Base-by-base conservation (phyloP, 2,888 invertebrate species). In the Chrysolina haemoptera region DNA sequence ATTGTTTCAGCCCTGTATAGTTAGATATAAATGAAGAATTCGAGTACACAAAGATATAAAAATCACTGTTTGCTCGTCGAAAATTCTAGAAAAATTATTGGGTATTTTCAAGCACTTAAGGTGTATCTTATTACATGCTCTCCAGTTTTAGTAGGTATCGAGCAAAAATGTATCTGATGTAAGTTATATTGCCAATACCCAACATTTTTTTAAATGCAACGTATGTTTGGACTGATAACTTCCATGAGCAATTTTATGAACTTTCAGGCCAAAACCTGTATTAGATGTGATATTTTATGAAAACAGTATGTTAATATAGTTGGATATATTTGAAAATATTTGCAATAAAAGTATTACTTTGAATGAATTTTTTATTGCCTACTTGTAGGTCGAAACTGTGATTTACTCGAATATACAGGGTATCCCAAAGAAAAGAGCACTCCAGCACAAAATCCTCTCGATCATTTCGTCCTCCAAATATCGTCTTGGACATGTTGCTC, bases 271-370 rank as follows among this genome's bases (percentile, higher is more conserved):
- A 14, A 18, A 53, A 27, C 67, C 67, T 67, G 35, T 67, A 4
- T 67, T 67, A 67, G 67, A 67, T 67, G 67, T 67, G 67, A 67
- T 67, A 67, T 67, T 27, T 59, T 59, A n/a, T n/a, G 35, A 16
- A 27, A 14, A 27, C 2, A 27, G 27, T 27, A 53, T 14, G 27
- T 14, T 14, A 6, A 27, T 59, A 27, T n/a, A n/a, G 6, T 22
- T 22, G 14, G 59, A 14, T 59, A 14, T 59, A 59, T 10, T 27
- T 14, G 9, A 27, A 14, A 59, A 14, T 9, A 27, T n/a, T 27
- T 35, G 35, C 27, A 59, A 59, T 59, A 27, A 59, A 59, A 59
- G 0, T 14, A 59, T 14, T 35, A 35, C 59, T n/a, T 59, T 14
- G 14, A 35, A 27, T 5, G 11, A 3, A 14, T 27, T 1, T 59